Evolutionary conservation across 2,797 vertebrate genomes (phyloP).

Genomic region (Mus spretus): DNA sequence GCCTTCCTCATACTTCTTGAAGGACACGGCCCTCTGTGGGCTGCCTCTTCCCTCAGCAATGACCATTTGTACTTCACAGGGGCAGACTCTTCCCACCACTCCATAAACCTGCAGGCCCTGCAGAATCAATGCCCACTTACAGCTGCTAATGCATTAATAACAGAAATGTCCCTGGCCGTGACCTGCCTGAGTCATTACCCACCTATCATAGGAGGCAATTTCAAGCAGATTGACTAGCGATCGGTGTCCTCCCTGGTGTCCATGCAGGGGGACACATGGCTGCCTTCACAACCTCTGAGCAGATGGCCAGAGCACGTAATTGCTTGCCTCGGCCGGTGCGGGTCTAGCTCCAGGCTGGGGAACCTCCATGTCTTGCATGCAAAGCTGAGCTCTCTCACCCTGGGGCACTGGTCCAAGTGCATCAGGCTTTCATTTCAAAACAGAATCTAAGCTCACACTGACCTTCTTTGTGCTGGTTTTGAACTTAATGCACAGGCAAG

Average conservation of each 20-base stretch:
- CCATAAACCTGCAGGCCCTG: slow-evolving; percentile 34
- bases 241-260: slow-evolving; percentile 23
- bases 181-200: slow-evolving; percentile 79
- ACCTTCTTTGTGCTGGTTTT: background rate
- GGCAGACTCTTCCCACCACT: background rate
- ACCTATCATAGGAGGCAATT: slow-evolving; percentile 73
- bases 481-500: background rate
- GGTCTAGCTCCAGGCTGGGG: slow-evolving; percentile 47
- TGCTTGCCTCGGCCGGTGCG: background rate
- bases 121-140: slow-evolving; percentile 24
- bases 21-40: background rate
- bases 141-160: slow-evolving; percentile 66
- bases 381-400: background rate
- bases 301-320: slow-evolving; percentile 43
- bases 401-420: background rate
- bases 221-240: slow-evolving; percentile 69
- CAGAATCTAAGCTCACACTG: background rate
- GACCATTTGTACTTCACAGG: background rate
- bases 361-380: slow-evolving; percentile 43
- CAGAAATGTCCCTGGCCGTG: slow-evolving; percentile 74
- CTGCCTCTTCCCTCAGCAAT: background rate
- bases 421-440: background rate
- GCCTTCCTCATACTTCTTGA: background rate
- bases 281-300: slow-evolving; percentile 52
- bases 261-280: slow-evolving; percentile 63